phyloP scores from a whole-genome alignment of 2,797 vertebrate genomes.

The Danio albolineatus region DNA sequence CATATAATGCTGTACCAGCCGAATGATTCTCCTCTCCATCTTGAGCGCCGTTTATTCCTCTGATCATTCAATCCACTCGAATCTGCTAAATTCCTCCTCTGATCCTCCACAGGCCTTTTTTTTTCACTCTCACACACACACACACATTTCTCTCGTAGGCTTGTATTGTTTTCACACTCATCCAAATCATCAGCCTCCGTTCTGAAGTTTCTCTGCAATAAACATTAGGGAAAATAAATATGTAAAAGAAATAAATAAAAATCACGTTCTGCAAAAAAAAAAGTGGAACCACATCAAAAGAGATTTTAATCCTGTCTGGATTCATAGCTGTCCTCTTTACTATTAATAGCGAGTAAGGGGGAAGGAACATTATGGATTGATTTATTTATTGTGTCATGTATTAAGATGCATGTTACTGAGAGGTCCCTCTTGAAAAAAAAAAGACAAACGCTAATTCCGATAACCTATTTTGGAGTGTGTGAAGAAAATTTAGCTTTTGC shows the following conservation, averaged over 20 bases:
- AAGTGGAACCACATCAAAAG: slow-evolving; percentile 81
- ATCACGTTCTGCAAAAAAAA: slow-evolving; percentile 69
- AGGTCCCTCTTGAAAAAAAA: slow-evolving; percentile 65
- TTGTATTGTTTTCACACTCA: slow-evolving; percentile 66
- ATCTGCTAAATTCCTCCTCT: slow-evolving; percentile 63
- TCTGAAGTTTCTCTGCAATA: slow-evolving; percentile 67
- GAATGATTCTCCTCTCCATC: slow-evolving; percentile 67
- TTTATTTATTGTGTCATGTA: slow-evolving; percentile 76
- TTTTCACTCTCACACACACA: slow-evolving; percentile 28
- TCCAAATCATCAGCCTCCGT: slow-evolving; percentile 56
- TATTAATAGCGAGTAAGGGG: slow-evolving; percentile 76
- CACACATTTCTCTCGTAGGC: slow-evolving; percentile 66
- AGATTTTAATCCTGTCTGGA: slow-evolving; percentile 79
- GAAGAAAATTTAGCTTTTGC: slow-evolving; percentile 50
- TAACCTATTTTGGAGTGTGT: slow-evolving; percentile 69
- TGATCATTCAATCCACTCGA: slow-evolving; percentile 65
- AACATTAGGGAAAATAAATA: slow-evolving; percentile 64
- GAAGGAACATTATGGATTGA: slow-evolving; percentile 72
- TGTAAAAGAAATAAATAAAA: slow-evolving; percentile 2
- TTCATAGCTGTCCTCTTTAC: slow-evolving; percentile 75
- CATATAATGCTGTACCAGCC: slow-evolving; percentile 61
- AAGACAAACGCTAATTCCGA: slow-evolving; percentile 63
- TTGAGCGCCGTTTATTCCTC: slow-evolving; percentile 50
- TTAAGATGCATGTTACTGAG: slow-evolving; percentile 60
- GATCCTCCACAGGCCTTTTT: slow-evolving; percentile 56